Conservation (phyloP, 2,888 invertebrate species). For the Euplagia quadripunctaria region DNA sequence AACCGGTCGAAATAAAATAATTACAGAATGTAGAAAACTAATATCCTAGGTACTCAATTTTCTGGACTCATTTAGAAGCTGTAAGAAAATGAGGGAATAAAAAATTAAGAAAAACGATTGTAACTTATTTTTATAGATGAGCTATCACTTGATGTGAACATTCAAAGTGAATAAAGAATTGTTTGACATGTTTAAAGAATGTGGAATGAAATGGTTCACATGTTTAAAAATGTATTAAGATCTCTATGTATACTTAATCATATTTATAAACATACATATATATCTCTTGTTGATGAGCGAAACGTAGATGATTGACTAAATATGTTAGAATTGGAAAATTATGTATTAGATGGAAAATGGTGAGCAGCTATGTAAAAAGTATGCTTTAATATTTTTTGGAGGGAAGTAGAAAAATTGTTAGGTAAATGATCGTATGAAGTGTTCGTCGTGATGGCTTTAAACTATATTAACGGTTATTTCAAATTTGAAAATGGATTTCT, state of each 20-base stretch:
- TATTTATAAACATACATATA: neutral
- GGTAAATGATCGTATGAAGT: slow-evolving; percentile 13
- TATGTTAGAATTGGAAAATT: slow-evolving; percentile 9
- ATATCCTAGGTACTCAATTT: too few species aligned
- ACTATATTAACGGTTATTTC: slow-evolving; percentile 25
- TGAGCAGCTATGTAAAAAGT: slow-evolving; percentile 6
- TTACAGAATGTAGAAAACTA: too few species aligned
- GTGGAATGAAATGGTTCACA: neutral
- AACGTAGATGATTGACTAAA: slow-evolving; percentile 8
- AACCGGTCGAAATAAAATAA: too few species aligned
- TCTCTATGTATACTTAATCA: neutral
- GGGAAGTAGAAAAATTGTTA: slow-evolving; percentile 18
- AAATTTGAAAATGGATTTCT: slow-evolving; percentile 17
- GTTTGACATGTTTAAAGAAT: neutral
- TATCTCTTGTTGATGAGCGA: slow-evolving; percentile 3
- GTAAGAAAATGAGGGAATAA: too few species aligned
- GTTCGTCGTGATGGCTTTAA: slow-evolving; percentile 26
- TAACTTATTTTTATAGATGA: too few species aligned
- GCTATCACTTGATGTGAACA: too few species aligned
- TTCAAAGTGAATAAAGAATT: neutral
- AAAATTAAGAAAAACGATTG: too few species aligned
- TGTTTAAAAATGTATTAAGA: neutral
- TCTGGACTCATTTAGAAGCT: too few species aligned
- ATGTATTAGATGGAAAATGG: slow-evolving; percentile 15
- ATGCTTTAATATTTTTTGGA: slow-evolving; percentile 15